Evolutionary conservation across 2,888 invertebrate species (phyloP).

Genomic region (Trachelus iudaicus): DNA sequence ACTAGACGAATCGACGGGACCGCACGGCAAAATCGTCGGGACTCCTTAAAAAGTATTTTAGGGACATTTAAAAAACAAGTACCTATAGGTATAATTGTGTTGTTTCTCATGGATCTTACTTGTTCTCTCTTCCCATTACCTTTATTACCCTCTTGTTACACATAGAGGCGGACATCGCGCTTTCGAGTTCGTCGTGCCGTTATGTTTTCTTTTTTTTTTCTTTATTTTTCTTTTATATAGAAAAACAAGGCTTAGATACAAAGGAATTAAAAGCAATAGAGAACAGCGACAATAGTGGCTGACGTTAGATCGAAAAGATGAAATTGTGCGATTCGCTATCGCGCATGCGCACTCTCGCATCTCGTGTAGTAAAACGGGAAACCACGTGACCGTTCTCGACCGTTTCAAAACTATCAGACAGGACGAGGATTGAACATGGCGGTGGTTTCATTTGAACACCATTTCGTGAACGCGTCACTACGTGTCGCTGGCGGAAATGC

Average conservation of each 20-base stretch:
- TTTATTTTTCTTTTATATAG: background rate
- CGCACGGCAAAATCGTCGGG: conserved; percentile 1
- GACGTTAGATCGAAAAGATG: too few species aligned
- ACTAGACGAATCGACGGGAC: background rate
- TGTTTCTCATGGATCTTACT: background rate
- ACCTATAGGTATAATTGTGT: background rate
- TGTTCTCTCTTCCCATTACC: background rate
- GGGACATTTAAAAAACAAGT: background rate
- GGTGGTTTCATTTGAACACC: background rate
- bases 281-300: background rate
- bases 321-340: too few species aligned
- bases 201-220: background rate
- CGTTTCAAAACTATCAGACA: too few species aligned
- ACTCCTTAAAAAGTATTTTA: background rate
- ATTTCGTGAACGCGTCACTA: background rate
- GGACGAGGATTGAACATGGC: too few species aligned
- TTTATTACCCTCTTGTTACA: background rate
- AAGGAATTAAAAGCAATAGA: background rate
- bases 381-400: too few species aligned
- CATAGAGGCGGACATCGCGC: background rate
- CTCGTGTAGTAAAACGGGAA: too few species aligned
- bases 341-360: too few species aligned
- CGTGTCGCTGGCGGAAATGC: background rate
- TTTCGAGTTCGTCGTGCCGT: background rate
- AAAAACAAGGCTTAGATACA: conserved; percentile 4